Evolutionary conservation across 2,113 vertebrate genomes (phyloP), one percentile per base, ranked within the genome.

Genomic region (Datnioides undecimradiatus): DNA sequence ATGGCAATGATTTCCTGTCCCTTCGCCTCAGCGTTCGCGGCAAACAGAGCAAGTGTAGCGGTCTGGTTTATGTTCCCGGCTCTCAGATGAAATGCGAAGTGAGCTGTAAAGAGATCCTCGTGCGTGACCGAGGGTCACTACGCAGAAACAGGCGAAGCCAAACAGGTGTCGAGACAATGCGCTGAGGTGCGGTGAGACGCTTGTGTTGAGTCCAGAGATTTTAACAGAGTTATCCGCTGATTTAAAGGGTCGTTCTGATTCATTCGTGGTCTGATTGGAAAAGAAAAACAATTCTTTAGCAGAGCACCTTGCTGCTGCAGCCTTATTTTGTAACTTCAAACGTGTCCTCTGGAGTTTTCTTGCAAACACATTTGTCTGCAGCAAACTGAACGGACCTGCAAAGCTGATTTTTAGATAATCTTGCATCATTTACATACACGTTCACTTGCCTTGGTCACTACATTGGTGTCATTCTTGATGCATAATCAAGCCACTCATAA

Each of bases 1-100:
- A 94, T 83, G 95, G 79, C 95, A 97, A 97, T 94, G 97, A 98
- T 98, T 98, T 98, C 93, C 96, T 97, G 96, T 98, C 97, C 91
- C 90, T 94, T 95, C 93, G 91, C 90, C 89, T 98, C 94, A 95
- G 92, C 91, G 92, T 60, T 92, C 73, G 80, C 91, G 90, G 90
- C 83, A 91, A 92, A 93, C 91, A 93, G 91, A 92, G 86, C 84
- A 86, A 88, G 90, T 75, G 84, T 17, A 82, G 64, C 38, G 90
- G 87, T 81, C 90, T 94, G 82, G 91, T 95, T 93, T 93, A 90
- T 89, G 85, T 93, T 70, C 88, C 90, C 79, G 76, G 82, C 87
- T 85, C 90, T 89, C 90, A 80, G 88, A 89, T 88, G 85, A 91
- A 92, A 94, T 94, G 93, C 92, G 91, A 94, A 93, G 91, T 75